These are phyloP conservation scores for Lindbergichthys nudifrons DNA, from an alignment of 2,797 vertebrate genomes.

Conservation along the genomic window DNA sequence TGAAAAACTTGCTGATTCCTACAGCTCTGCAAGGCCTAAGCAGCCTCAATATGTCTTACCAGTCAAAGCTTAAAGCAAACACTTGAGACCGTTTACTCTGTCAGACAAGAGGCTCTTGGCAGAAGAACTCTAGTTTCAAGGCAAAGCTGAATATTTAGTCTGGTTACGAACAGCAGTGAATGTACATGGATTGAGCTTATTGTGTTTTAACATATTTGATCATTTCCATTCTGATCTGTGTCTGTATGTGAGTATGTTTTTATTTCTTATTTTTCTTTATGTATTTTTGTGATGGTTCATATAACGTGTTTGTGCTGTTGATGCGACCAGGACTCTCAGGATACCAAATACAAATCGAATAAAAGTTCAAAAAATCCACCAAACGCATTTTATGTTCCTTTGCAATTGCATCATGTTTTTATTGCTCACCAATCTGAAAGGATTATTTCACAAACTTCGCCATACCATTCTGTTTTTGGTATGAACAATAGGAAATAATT, in stretches of 20 bases:
- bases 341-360: background rate
- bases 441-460: too few species aligned
- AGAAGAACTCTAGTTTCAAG: slow-evolving; percentile 20
- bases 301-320: background rate
- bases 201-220: background rate
- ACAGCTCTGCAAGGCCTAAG: background rate
- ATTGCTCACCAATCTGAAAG: background rate
- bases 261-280: too few species aligned
- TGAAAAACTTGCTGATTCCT: background rate
- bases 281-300: background rate
- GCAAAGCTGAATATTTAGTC: slow-evolving; percentile 20
- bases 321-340: background rate
- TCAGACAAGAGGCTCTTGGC: slow-evolving; percentile 37
- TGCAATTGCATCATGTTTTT: background rate
- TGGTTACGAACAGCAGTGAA: slow-evolving; percentile 9
- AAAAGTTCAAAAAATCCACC: background rate
- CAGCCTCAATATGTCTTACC: slow-evolving; percentile 1
- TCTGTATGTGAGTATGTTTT: too few species aligned
- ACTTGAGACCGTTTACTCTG: slow-evolving; percentile 46
- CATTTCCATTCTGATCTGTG: background rate
- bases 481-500: too few species aligned
- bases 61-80: slow-evolving; percentile 27
- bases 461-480: background rate
- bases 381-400: too few species aligned
- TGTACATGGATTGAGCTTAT: background rate